Base-by-base conservation (phyloP, 2,113 vertebrate genomes). In the Hyperoodon ampullatus region DNA sequence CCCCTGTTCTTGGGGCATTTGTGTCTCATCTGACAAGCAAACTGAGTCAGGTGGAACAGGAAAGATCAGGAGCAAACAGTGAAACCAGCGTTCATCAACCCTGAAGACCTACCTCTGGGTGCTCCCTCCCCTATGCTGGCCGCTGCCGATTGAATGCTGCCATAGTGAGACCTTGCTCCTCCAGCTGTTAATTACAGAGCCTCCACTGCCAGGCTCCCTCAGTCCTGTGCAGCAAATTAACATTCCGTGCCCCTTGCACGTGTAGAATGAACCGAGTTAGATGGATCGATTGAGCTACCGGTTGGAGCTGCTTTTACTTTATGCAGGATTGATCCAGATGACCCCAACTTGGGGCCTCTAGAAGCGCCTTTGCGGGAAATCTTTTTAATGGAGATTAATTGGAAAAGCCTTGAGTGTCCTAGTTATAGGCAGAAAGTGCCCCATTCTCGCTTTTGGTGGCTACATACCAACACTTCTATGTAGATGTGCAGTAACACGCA, bases 321-420 rank as follows among this genome's bases (percentile, higher is more conserved):
- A 80, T 0, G 6, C 63, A 87, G 92, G 94, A 95, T 92, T 97
- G 94, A 97, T 96, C 94, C 85, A 35, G 91, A 26, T 91, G 95
- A 96, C 93, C 96, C 83, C 89, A 95, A 72, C 86, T 83, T 72
- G 74, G 95, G 96, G 85, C 71, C 75, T 65, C 58, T 78, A 60
- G 97, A 95, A 96, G 47, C 3, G 15, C 83, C 89, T 97, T 96
- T 87, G 86, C 0, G 3, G 96, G 92, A 92, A 97, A 96, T 98
- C 91, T 95, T 96, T 96, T 96, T 98, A 95, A 97, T 93, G 93
- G 95, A 97, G 93, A 97, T 98, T 98, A 94, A 96, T 96, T 95
- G 80, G 96, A 84, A 97, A 97, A 96, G 68, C 92, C 83, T 61
- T 28, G 71, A 60, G 68, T 93, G 86, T 84, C 66, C 86, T 74